Evolutionary conservation across 2,888 invertebrate genomes (phyloP), one percentile per base, ranked within the genome.

Genomic region (Hirtodrosophila trivittata): DNA sequence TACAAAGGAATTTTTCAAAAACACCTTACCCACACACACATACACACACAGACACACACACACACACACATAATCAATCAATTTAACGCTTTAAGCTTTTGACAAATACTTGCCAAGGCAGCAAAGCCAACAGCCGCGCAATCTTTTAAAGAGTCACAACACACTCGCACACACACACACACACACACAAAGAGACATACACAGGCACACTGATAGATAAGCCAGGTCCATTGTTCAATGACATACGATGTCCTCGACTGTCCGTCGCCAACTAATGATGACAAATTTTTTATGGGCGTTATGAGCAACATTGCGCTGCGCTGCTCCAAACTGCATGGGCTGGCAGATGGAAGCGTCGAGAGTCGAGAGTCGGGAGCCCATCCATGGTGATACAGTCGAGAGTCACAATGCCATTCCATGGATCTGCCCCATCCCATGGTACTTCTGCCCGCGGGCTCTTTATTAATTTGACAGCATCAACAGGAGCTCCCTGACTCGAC

Each of bases 401-500:
- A 21, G 18, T 21, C 18, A 59, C 46, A 47, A 33, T 25, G 32
- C 30, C 46, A 16, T 45, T 2, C 18, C 18, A 21, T 21, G 18
- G 5, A 21, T 21, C 9, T 21, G 26, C n/a, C 43, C 45, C 41
- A 26, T 14, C 14, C 14, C 46, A 26, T 21, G 18, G 43, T 43
- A 25, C 7, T 18, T 13, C 50, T 26, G 57, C 49, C 64, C 66
- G 56, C 45, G 55, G 80, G 80, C 75, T 85, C 83, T 85, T 85
- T 88, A 87, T 87, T 85, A 87, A 88, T 88, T 87, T 87, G 86
- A 86, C 86, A 81, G 76, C 87, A 85, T 88, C 88, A 87, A 88
- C 75, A 78, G 78, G 75, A 54, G 66, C 68, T 54, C 66, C 45
- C 65, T 37, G 32, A 18, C 41, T 42, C 51, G 8, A 10, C 21